Evolutionary conservation across 2,888 invertebrate species (phyloP).

Genomic region (Muscina levida): DNA sequence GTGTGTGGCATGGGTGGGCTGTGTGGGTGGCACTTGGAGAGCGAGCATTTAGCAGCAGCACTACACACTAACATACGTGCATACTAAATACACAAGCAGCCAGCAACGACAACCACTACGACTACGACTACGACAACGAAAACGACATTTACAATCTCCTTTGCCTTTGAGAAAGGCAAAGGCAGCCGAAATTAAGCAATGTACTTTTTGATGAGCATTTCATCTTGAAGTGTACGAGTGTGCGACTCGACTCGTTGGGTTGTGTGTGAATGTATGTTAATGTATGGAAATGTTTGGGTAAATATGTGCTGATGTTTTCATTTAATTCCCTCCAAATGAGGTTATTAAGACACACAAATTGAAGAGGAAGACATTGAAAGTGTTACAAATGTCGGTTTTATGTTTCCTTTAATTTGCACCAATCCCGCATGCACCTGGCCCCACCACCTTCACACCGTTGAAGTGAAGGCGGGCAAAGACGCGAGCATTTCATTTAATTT

Average conservation of each 20-base stretch:
- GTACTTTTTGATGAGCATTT: conserved; percentile 39
- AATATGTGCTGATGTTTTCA: conserved; percentile 37
- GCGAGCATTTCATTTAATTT: conserved; percentile 9
- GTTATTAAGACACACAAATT: conserved; percentile 56
- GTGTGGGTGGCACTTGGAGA: conserved; percentile 30
- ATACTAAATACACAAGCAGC: neutral
- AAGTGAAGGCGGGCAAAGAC: neutral
- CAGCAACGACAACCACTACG: neutral
- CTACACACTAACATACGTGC: neutral
- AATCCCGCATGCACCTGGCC: neutral
- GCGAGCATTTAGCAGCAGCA: conserved; percentile 49
- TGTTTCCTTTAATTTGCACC: neutral
- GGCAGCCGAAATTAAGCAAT: conserved; percentile 55
- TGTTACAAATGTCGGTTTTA: conserved; percentile 43
- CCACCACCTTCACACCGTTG: neutral
- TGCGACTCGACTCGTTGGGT: no score
- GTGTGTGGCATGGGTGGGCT: neutral
- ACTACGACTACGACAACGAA: no score
- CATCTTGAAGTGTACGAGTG: neutral
- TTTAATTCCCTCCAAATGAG: conserved; percentile 56
- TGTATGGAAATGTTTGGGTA: conserved; percentile 9
- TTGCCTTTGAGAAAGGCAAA: conserved; percentile 40
- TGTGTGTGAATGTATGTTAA: neutral
- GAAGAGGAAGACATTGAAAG: conserved; percentile 41
- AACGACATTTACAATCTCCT: conserved; percentile 21